A percentile compares a stretch with the other conserved stretches of the same genome.
Evolutionary conservation across 53 echinoderm and acorn worm species (phyloP).

Genomic region (Holothuria leucospilota): DNA sequence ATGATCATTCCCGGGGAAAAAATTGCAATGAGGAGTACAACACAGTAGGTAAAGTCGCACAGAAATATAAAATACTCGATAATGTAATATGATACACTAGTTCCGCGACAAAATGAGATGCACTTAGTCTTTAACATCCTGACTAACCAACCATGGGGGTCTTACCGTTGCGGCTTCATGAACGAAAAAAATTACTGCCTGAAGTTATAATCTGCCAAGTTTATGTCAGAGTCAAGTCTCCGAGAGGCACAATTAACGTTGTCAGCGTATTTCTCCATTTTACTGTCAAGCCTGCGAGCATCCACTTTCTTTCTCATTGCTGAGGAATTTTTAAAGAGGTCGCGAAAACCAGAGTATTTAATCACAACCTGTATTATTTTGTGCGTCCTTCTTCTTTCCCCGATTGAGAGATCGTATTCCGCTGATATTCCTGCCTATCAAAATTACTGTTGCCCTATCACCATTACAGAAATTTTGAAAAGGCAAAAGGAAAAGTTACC

Average conservation of each 20-base stretch:
- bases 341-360: too few species aligned
- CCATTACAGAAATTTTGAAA: too few species aligned
- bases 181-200: slow-evolving; percentile 40
- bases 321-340: slow-evolving; percentile 39
- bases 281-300: slow-evolving; percentile 43
- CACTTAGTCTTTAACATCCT: slow-evolving; percentile 8
- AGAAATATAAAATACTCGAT: too few species aligned
- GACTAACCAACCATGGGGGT: slow-evolving; percentile 38
- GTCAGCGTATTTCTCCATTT: slow-evolving; percentile 45
- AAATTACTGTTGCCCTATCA: too few species aligned
- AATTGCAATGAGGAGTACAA: too few species aligned
- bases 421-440: too few species aligned
- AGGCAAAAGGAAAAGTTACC: too few species aligned
- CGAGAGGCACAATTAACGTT: slow-evolving; percentile 46
- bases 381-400: too few species aligned
- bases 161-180: slow-evolving; percentile 39
- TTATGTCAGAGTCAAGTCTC: slow-evolving; percentile 38
- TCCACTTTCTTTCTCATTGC: slow-evolving; percentile 38
- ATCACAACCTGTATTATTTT: too few species aligned
- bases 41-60: too few species aligned
- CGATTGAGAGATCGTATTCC: too few species aligned
- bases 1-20: too few species aligned
- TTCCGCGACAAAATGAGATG: slow-evolving; percentile 11
- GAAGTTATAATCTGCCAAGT: slow-evolving; percentile 42
- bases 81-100: slow-evolving; percentile 21